Conservation (phyloP, 2,888 invertebrate genomes). For the Hydroisotoma schaefferi region DNA sequence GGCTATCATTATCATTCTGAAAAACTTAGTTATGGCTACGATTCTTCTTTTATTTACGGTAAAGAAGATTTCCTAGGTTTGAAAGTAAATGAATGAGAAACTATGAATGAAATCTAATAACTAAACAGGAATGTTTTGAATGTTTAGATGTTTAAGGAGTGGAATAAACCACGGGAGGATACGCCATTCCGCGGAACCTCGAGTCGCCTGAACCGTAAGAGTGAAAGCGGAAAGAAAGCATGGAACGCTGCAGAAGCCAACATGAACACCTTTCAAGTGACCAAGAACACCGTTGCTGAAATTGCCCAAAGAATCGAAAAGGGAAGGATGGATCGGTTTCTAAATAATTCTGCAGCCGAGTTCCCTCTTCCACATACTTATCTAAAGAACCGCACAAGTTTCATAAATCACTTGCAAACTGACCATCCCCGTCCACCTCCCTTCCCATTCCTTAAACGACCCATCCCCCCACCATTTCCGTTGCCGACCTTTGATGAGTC, state of each 20-base stretch:
- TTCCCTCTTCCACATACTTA: background rate
- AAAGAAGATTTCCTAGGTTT: no score
- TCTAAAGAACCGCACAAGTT: background rate
- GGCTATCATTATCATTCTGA: no score
- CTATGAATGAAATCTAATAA: no score
- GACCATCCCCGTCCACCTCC: background rate
- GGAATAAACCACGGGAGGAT: background rate
- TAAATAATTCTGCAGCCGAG: background rate
- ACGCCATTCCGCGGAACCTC: background rate
- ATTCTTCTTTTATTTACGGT: no score
- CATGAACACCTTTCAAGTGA: conserved; percentile 6
- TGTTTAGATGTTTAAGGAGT: background rate
- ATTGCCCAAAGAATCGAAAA: background rate
- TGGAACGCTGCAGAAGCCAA: conserved; percentile 7
- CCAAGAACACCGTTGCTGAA: background rate
- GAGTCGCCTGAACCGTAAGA: background rate
- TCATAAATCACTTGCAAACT: background rate
- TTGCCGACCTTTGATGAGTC: background rate
- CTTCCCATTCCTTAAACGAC: background rate
- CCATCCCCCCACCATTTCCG: conserved; percentile 5
- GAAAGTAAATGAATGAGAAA: no score
- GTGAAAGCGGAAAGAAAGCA: background rate
- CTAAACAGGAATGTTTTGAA: no score
- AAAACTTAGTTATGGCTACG: no score
- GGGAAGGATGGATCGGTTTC: background rate